phyloP scores from a whole-genome alignment of 2,797 vertebrate species.

The Sebastes nivosus region DNA sequence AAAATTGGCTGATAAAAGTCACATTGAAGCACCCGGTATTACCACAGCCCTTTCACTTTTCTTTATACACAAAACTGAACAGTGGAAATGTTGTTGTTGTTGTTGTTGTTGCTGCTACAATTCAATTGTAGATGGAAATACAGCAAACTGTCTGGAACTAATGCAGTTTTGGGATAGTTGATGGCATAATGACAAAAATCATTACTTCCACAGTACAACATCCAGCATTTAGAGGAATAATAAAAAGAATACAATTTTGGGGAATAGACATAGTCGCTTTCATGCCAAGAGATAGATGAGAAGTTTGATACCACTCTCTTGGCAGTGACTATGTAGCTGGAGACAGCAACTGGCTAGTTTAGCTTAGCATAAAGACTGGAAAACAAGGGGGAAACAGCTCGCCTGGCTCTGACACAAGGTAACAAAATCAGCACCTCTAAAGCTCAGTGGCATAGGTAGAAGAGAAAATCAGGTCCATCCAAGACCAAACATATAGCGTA shows the following conservation, averaged over 20 bases:
- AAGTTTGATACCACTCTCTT: background rate
- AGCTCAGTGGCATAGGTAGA: background rate
- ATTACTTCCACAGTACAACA: background rate
- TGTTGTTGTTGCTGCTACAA: background rate
- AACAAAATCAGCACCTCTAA: background rate
- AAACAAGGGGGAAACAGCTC: background rate
- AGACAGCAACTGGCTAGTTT: background rate
- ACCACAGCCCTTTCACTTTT: conserved; percentile 1
- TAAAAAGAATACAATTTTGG: background rate
- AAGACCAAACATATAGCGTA: background rate
- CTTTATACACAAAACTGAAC: conserved; percentile 2
- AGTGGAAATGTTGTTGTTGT: background rate
- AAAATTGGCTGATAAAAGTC: conserved; percentile 30
- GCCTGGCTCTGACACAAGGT: background rate
- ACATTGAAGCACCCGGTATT: conserved; percentile 8
- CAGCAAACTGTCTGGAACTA: background rate
- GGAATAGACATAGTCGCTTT: background rate
- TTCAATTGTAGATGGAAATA: background rate
- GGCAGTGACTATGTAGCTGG: background rate
- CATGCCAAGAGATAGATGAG: background rate
- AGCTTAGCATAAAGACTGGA: background rate
- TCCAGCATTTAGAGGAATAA: background rate
- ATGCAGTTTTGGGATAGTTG: conserved; percentile 16
- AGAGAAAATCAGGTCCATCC: background rate
- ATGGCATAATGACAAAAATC: conserved; percentile 10